Evolutionary conservation across 2,113 vertebrate genomes (phyloP), one percentile per base, ranked within the genome.

Genomic region (Elgaria multicarinata): DNA sequence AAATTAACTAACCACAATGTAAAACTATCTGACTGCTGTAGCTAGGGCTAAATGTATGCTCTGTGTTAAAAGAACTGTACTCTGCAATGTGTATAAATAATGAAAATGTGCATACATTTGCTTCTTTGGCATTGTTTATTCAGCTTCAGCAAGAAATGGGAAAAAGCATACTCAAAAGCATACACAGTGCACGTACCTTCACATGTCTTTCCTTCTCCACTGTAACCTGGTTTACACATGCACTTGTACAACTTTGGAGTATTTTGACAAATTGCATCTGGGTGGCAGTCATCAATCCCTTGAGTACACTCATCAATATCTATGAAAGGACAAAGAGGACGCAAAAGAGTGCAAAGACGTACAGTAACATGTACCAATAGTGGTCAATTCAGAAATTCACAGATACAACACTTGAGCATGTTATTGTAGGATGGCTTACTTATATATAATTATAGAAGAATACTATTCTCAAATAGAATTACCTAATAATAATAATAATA

Each of bases 241-340:
- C 99, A 99, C 97, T 98, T 99, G 96, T 98, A 99, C 26, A 98
- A 98, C 90, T 97, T 96, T 20, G 95, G 98, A 50, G 98, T 98
- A 93, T 98, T 98, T 81, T 99, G 98, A 96, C 99, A 99, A 97
- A 99, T 97, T 58, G 99, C 99, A 93, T 99, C 98, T 36, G 98
- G 96, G 94, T 99, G 99, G 97, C 99, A 99, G 96, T 98, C 98
- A 91, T 99, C 98, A 71, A 97, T 98, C 87, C 98, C 98, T 89
- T 98, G 97, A 77, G 98, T 94, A 92, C 99, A 99, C 90, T 99
- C 99, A 8, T 99, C 98, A 94, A 99, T 97, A 89, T 98, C 99
- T 99, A 94, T 69, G 91, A 85, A 93, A 95, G 95, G 93, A 96
- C 50, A 87, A 90, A 88, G 53, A 46, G 87, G 53, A 62, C 14